Percentiles rank a stretch among this genome's conserved stretches.
These are phyloP conservation scores for Stenolophus ochropezus DNA, from an alignment of 2,888 invertebrate species.

Conservation along the genomic window DNA sequence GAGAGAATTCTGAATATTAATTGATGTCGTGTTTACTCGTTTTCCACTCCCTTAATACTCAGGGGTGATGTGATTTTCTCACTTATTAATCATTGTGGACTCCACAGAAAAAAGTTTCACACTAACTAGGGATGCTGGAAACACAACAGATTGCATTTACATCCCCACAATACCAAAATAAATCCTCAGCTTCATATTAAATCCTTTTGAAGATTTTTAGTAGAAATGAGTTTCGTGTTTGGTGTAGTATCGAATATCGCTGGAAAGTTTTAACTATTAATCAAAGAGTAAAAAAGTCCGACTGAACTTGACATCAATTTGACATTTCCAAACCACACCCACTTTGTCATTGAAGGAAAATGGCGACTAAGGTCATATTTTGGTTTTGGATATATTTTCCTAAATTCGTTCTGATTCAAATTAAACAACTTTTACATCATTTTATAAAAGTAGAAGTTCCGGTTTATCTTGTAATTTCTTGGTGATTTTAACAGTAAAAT, in stretches of 20 bases:
- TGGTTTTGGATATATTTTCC: background rate
- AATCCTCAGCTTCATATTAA: too few relatives aligned
- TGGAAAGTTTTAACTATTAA: background rate
- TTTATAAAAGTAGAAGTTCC: background rate
- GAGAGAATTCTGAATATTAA: slow-evolving; percentile 21
- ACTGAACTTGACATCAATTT: background rate
- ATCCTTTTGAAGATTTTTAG: too few relatives aligned
- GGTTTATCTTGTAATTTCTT: background rate
- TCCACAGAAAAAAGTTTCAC: background rate
- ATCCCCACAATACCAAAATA: too few relatives aligned
- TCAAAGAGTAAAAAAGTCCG: background rate
- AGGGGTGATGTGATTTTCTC: slow-evolving; percentile 12
- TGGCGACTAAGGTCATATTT: background rate
- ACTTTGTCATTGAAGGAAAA: background rate
- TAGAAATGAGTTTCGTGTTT: too few relatives aligned
- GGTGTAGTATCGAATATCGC: too few relatives aligned
- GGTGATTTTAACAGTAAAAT: background rate
- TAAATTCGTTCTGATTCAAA: background rate
- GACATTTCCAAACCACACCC: background rate
- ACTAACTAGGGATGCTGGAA: too few relatives aligned
- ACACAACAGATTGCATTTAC: too few relatives aligned
- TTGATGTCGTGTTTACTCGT: slow-evolving; percentile 9
- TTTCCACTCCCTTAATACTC: background rate
- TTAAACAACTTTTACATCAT: background rate
- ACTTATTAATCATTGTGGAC: slow-evolving; percentile 16